Evolutionary conservation across 1,140 invertebrate genomes (phyloP).

Genomic region (Drosophila leontia): DNA sequence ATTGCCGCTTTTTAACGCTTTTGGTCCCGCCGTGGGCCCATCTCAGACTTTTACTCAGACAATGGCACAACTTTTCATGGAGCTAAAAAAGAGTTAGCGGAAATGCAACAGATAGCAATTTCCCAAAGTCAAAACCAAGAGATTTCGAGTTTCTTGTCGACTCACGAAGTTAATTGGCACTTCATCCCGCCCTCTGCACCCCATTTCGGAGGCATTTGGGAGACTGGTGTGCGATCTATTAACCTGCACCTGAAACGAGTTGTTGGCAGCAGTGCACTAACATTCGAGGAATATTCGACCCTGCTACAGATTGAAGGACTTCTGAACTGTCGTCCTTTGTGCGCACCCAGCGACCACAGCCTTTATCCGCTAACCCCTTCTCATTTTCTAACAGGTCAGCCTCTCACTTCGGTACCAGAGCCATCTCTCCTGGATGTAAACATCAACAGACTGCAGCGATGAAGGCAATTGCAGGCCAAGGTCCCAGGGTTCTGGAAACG

Average conservation of each 20-base stretch:
- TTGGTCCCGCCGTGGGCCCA: neutral
- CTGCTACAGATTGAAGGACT: neutral
- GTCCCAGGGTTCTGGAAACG: too few relatives aligned
- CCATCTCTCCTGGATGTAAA: neutral
- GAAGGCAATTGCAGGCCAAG: too few relatives aligned
- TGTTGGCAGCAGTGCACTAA: neutral
- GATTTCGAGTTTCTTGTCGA: neutral
- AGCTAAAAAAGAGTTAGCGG: neutral
- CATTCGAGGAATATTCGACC: neutral
- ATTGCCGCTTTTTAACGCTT: conserved; percentile 1
- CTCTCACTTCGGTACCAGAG: too few relatives aligned
- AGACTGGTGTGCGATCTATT: too few relatives aligned
- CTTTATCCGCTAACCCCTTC: neutral
- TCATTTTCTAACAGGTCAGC: too few relatives aligned
- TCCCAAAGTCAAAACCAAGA: neutral
- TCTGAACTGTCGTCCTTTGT: conserved; percentile 5
- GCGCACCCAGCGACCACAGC: neutral
- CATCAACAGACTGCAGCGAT: too few relatives aligned
- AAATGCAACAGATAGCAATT: neutral
- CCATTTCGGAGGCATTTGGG: too few relatives aligned
- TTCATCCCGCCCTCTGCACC: neutral
- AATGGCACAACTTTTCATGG: conserved; percentile 4
- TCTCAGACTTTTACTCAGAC: conserved; percentile 1
- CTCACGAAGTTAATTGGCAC: neutral
- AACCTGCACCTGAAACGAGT: too few relatives aligned